Evolutionary conservation across 2,888 invertebrate species (phyloP).

Genomic region (Microplitis deprimator): DNA sequence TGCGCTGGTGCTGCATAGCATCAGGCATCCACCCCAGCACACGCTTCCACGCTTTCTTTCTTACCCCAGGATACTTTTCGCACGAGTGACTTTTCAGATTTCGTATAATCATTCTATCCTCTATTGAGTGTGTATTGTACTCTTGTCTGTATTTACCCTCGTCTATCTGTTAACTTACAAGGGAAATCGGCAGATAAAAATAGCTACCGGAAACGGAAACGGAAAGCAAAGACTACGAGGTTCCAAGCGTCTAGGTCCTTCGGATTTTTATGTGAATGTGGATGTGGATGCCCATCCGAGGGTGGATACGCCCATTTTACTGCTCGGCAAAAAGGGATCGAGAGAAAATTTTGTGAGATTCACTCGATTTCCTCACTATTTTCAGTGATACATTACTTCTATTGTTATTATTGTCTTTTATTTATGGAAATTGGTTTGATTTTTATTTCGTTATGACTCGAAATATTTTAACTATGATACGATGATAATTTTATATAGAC

Average conservation of each 20-base stretch:
- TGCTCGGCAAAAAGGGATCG: not conserved
- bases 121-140: slow-evolving; percentile 10
- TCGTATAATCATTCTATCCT: slow-evolving; percentile 62
- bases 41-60: slow-evolving; percentile 38
- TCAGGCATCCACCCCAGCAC: slow-evolving; percentile 45
- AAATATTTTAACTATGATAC: not conserved
- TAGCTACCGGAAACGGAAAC: slow-evolving; percentile 65
- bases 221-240: slow-evolving; percentile 58
- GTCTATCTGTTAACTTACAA: not conserved
- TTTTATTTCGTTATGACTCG: too few species aligned
- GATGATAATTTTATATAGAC: not conserved
- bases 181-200: slow-evolving; percentile 56
- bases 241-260: slow-evolving; percentile 13
- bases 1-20: not conserved
- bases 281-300: not conserved
- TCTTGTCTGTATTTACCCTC: slow-evolving; percentile 30
- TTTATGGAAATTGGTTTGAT: too few species aligned
- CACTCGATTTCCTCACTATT: slow-evolving; percentile 38
- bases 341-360: slow-evolving; percentile 36
- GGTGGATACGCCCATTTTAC: slow-evolving; percentile 9
- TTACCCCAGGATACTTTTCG: slow-evolving; percentile 54
- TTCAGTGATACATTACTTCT: slow-evolving; percentile 18
- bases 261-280: not conserved
- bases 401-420: not conserved
- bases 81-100: slow-evolving; percentile 67